Conservation (phyloP, 1,140 invertebrate species). For the Bombus affinis region DNA sequence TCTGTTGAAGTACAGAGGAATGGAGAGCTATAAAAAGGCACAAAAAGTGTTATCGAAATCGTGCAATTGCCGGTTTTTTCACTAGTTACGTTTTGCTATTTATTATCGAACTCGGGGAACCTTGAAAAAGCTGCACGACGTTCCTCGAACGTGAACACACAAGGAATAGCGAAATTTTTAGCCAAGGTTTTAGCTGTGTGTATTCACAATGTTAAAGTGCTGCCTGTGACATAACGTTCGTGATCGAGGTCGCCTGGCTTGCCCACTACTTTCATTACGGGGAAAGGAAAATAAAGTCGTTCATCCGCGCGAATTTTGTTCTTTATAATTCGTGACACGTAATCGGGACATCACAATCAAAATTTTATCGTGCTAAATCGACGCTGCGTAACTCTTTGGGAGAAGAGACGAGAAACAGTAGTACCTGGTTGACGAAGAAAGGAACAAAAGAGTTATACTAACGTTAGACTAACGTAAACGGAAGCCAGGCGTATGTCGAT, state of each 20-base stretch:
- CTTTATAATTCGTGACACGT: conserved; percentile 37
- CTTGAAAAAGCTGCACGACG: conserved; percentile 36
- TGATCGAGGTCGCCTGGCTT: conserved; percentile 52
- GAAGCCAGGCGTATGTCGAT: background rate
- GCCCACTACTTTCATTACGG: background rate
- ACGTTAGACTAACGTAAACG: background rate
- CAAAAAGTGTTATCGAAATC: background rate
- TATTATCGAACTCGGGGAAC: conserved; percentile 40
- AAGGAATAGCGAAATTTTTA: conserved; percentile 60
- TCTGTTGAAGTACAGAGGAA: too few species aligned
- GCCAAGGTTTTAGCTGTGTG: conserved; percentile 46
- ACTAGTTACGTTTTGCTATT: conserved; percentile 54
- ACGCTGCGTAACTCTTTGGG: background rate
- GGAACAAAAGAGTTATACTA: too few species aligned
- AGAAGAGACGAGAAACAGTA: background rate
- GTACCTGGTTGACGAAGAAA: too few species aligned
- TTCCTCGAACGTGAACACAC: conserved; percentile 19
- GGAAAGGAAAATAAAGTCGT: conserved; percentile 30
- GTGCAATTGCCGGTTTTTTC: conserved; percentile 37
- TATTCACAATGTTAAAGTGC: background rate
- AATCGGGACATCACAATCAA: conserved; percentile 23
- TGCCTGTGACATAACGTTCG: conserved; percentile 37
- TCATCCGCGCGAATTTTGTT: conserved; percentile 37
- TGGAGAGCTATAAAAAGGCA: background rate
- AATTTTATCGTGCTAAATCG: conserved; percentile 33